These are phyloP conservation scores for Hemithea aestivaria DNA, from an alignment of 2,888 invertebrate species.

Conservation along the genomic window DNA sequence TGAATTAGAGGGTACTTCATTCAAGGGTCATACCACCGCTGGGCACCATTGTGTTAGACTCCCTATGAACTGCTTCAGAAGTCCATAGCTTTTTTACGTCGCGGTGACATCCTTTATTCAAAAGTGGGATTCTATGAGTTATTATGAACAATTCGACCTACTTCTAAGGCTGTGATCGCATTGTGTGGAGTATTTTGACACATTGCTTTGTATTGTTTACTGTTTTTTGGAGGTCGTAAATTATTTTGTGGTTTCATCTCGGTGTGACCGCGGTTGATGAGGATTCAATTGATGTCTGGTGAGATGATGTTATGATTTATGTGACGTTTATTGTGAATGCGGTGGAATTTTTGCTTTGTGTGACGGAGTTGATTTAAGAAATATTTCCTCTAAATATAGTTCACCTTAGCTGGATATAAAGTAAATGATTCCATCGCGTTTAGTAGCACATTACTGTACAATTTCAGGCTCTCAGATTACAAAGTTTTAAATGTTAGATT, in stretches of 20 bases:
- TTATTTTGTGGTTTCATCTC: conserved; percentile 55
- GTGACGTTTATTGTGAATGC: conserved; percentile 32
- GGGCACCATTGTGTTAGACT: conserved; percentile 51
- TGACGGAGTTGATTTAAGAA: neutral
- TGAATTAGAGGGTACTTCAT: conserved; percentile 60
- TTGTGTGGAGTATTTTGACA: conserved; percentile 74
- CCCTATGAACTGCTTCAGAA: conserved; percentile 76
- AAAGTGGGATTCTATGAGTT: conserved; percentile 48
- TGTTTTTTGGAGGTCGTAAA: conserved; percentile 59
- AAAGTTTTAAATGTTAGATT: no score
- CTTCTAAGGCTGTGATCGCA: conserved; percentile 49
- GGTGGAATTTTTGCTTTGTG: conserved; percentile 19
- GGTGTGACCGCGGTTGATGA: conserved; percentile 51
- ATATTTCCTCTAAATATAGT: no score
- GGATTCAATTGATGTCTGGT: conserved; percentile 57
- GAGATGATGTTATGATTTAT: conserved; percentile 65
- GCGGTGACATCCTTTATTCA: conserved; percentile 48
- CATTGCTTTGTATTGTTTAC: conserved; percentile 68
- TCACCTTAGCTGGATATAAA: no score
- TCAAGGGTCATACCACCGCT: conserved; percentile 47
- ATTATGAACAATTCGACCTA: conserved; percentile 46
- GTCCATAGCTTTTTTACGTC: conserved; percentile 68
- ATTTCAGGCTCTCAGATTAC: no score
- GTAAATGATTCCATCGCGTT: no score
- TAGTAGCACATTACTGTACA: no score